Evolutionary conservation across 2,797 vertebrate species (phyloP).

Genomic region (Squalus acanthias): DNA sequence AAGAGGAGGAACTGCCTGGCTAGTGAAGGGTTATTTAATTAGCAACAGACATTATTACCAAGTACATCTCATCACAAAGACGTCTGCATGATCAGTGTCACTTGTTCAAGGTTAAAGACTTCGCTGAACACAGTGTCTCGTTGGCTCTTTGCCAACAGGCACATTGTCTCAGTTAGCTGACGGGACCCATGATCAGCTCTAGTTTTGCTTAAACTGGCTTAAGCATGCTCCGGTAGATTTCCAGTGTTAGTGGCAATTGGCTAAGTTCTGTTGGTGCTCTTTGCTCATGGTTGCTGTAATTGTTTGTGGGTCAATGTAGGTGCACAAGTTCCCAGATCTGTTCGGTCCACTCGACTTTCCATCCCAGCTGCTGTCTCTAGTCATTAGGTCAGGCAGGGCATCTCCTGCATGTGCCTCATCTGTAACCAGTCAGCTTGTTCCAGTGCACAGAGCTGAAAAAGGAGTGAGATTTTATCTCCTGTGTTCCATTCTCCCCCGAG

Average conservation of each 20-base stretch:
- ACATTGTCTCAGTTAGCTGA: background rate
- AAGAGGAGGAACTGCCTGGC: too few relatives aligned
- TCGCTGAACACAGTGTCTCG: background rate
- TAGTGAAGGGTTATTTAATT: background rate
- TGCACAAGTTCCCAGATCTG: background rate
- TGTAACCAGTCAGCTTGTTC: conserved; percentile 66
- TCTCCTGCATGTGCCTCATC: conserved; percentile 41
- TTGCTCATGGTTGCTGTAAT: background rate
- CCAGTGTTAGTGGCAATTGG: too few relatives aligned
- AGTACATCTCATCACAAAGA: background rate
- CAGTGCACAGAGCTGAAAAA: conserved; percentile 83
- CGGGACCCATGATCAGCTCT: too few relatives aligned
- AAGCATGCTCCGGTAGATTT: background rate
- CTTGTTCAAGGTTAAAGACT: background rate
- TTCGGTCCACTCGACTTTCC: background rate
- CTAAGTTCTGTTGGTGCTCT: background rate
- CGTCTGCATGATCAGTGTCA: background rate
- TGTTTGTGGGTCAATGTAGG: background rate
- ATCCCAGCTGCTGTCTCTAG: background rate
- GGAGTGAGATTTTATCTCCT: conserved; percentile 85
- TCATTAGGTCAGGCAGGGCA: background rate
- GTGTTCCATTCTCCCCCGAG: conserved; percentile 71
- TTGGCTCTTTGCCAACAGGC: background rate
- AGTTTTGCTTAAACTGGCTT: background rate
- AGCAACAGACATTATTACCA: background rate